phyloP scores from a whole-genome alignment of 2,888 invertebrate species.

The Melanostoma scalare region DNA sequence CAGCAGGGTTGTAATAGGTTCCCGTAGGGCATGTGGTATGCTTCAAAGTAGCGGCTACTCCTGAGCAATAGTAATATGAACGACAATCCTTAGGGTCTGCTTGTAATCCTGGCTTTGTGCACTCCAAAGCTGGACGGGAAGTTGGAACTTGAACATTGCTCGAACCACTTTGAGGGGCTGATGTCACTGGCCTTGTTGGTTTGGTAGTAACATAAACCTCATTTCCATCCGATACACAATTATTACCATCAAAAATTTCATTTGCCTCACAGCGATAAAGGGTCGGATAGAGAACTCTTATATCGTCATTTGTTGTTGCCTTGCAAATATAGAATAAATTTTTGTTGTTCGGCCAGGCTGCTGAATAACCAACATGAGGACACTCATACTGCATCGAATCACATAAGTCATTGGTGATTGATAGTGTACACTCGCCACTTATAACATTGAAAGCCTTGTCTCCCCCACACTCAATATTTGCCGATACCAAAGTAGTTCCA shows the following conservation, averaged over 20 bases:
- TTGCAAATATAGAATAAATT: constrained; percentile 82
- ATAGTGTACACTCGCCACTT: constrained; percentile 79
- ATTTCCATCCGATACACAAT: constrained; percentile 66
- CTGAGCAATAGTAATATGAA: constrained; percentile 80
- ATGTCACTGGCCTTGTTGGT: neutral
- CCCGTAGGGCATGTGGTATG: constrained; percentile 78
- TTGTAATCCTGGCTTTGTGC: constrained; percentile 75
- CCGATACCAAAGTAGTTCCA: constrained; percentile 79
- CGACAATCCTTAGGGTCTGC: constrained; percentile 77
- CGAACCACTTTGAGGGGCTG: neutral
- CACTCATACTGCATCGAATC: constrained; percentile 78
- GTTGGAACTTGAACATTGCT: constrained; percentile 12
- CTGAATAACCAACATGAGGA: constrained; percentile 78
- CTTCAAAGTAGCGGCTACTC: constrained; percentile 75
- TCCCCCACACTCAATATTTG: constrained; percentile 79
- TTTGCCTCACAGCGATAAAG: constrained; percentile 80
- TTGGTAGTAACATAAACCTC: neutral
- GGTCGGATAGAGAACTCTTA: constrained; percentile 79
- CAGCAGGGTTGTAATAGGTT: constrained; percentile 76
- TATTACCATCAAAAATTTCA: constrained; percentile 78
- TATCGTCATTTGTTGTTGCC: constrained; percentile 78
- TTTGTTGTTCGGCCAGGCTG: constrained; percentile 79
- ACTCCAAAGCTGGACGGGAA: neutral
- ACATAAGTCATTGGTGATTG: constrained; percentile 77
- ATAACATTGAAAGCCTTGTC: constrained; percentile 79